These are phyloP conservation scores for Lordiphosa collinella DNA, from an alignment of 1,140 invertebrate genomes.

Conservation along the genomic window DNA sequence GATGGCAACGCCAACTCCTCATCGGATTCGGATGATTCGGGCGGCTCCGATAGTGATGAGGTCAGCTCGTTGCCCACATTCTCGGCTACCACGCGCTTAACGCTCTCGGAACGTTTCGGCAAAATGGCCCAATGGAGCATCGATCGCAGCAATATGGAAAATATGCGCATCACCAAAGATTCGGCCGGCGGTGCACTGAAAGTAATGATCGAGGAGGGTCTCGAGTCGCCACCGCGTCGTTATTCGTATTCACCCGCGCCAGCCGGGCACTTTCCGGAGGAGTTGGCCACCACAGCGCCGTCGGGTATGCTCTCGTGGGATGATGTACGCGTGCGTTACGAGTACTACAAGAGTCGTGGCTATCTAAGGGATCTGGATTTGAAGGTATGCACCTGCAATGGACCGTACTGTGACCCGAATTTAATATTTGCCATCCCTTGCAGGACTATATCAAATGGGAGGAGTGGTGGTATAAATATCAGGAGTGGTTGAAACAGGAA, in stretches of 20 bases:
- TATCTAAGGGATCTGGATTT: conserved; percentile 85
- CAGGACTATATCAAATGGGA: conserved; percentile 95
- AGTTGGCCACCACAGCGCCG: conserved; percentile 85
- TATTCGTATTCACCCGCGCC: conserved; percentile 85
- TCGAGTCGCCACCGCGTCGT: conserved; percentile 78
- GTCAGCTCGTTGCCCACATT: conserved; percentile 70
- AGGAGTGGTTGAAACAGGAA: conserved; percentile 93
- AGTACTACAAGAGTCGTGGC: conserved; percentile 90
- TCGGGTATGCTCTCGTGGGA: conserved; percentile 89
- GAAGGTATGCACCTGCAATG: conserved; percentile 44
- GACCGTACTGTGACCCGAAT: not conserved
- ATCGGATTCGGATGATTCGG: conserved; percentile 76
- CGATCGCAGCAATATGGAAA: conserved; percentile 87
- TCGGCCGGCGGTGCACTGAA: conserved; percentile 84
- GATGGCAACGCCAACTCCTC: conserved; percentile 64
- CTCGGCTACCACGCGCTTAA: conserved; percentile 81
- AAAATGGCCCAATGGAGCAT: conserved; percentile 94
- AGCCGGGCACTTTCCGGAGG: conserved; percentile 88
- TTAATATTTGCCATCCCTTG: not conserved
- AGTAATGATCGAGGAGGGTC: conserved; percentile 86
- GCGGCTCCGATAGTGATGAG: conserved; percentile 73
- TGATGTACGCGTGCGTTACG: conserved; percentile 90
- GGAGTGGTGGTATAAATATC: conserved; percentile 96
- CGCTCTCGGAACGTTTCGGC: conserved; percentile 90
- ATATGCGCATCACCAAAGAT: conserved; percentile 91